Conservation (phyloP, 2,888 invertebrate species). For the Drosophila lacicola region DNA sequence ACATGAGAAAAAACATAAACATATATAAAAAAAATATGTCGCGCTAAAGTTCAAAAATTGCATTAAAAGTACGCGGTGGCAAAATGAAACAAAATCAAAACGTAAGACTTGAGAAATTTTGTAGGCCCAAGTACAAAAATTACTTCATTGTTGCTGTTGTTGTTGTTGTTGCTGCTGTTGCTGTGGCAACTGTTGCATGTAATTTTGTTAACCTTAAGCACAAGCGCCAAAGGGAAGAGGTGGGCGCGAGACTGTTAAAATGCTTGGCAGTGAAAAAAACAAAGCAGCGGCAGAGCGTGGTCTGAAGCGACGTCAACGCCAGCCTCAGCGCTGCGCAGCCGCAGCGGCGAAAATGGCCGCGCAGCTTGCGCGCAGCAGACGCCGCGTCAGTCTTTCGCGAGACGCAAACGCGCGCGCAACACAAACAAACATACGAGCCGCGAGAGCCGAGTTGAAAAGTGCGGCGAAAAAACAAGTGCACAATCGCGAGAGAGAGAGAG, state of each 20-base stretch:
- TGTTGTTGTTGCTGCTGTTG: conserved; percentile 39
- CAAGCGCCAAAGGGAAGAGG: conserved; percentile 7
- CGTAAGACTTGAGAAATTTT: conserved; percentile 60
- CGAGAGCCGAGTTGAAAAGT: conserved; percentile 25
- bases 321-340: conserved; percentile 41
- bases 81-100: conserved; percentile 32
- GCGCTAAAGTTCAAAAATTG: conserved; percentile 65
- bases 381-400: conserved; percentile 58
- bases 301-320: conserved; percentile 1
- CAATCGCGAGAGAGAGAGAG: background rate
- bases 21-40: conserved; percentile 37
- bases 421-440: conserved; percentile 36
- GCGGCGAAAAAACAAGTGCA: conserved; percentile 37
- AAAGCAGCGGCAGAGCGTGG: conserved; percentile 13
- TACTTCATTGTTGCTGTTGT: conserved; percentile 38
- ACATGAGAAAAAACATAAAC: conserved; percentile 9
- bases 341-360: conserved; percentile 28
- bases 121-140: conserved; percentile 42
- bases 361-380: conserved; percentile 34
- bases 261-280: conserved; percentile 68
- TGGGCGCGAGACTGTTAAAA: background rate
- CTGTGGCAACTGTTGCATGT: conserved; percentile 65
- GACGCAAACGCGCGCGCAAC: conserved; percentile 69
- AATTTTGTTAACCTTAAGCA: conserved; percentile 65
- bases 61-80: conserved; percentile 51